A percentile compares a stretch with the other conserved stretches of the same genome.
These are phyloP conservation scores for Catagonus wagneri DNA, from an alignment of 2,113 vertebrate species.

Conservation along the genomic window DNA sequence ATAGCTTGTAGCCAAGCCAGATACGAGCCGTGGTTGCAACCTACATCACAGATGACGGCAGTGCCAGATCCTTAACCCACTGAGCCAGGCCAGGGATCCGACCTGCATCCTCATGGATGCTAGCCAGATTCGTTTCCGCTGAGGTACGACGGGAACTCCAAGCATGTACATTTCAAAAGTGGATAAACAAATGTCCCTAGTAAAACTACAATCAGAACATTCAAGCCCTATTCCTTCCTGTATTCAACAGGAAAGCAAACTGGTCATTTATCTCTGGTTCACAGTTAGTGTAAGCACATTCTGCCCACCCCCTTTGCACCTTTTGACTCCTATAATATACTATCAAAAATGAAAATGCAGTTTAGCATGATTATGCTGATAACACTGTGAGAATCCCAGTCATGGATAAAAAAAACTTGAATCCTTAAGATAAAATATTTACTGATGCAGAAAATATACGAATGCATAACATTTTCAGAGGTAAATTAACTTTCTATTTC, in stretches of 20 bases:
- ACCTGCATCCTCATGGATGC: no score
- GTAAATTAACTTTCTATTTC: constrained; percentile 30
- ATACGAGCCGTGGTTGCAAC: no score
- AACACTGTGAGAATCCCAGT: neutral
- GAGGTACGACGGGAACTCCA: no score
- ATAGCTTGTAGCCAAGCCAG: no score
- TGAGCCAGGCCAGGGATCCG: no score
- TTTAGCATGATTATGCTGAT: neutral
- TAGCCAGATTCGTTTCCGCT: no score
- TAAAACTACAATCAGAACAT: constrained; percentile 44
- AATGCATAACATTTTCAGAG: constrained; percentile 3
- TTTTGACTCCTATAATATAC: neutral
- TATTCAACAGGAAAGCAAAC: neutral
- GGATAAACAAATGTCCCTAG: neutral
- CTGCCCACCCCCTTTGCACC: neutral
- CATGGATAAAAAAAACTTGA: constrained; percentile 35
- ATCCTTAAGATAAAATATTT: constrained; percentile 10
- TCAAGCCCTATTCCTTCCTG: neutral
- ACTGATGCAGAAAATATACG: constrained; percentile 26
- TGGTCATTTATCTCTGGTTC: constrained; percentile 17
- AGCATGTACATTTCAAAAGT: neutral
- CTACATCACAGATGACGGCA: no score
- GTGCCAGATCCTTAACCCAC: no score
- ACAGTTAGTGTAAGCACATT: neutral
- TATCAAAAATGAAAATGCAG: constrained; percentile 17